Percentiles rank a stretch among this genome's conserved stretches.
Evolutionary conservation across 2,797 vertebrate genomes (phyloP).

Genomic region (Pelobates cultripes): DNA sequence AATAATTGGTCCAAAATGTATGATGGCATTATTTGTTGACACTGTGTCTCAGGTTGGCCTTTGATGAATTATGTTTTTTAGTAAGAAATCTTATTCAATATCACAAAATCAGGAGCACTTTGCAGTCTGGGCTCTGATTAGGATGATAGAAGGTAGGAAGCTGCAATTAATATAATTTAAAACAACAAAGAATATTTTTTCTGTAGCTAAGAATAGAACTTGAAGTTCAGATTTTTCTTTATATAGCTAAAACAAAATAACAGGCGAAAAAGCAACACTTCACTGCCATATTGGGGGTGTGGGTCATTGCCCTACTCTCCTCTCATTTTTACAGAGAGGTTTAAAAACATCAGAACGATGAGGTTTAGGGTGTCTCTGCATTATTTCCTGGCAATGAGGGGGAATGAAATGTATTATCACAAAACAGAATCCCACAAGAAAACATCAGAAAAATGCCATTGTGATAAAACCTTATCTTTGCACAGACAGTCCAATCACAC

Average conservation of each 20-base stretch:
- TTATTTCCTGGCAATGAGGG: constrained; percentile 18
- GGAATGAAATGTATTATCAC: constrained; percentile 40
- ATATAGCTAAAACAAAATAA: not conserved
- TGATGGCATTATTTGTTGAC: too few species aligned
- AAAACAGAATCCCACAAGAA: constrained; percentile 48
- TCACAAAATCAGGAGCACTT: not conserved
- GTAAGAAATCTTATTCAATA: too few species aligned
- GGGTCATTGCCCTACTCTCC: constrained; percentile 13
- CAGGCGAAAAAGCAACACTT: not conserved
- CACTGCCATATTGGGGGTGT: constrained; percentile 7
- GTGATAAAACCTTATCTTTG: constrained; percentile 53
- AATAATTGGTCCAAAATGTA: too few species aligned
- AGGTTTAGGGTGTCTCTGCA: constrained; percentile 34
- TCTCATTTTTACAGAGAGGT: constrained; percentile 12
- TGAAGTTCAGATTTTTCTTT: not conserved
- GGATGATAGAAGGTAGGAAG: not conserved
- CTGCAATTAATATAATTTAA: not conserved
- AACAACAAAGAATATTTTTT: not conserved
- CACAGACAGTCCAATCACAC: constrained; percentile 46
- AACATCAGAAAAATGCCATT: constrained; percentile 56
- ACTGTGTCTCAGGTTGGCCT: too few species aligned
- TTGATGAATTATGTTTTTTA: too few species aligned
- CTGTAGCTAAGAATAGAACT: not conserved
- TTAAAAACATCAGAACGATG: constrained; percentile 12
- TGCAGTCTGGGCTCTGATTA: not conserved